Conservation (phyloP, 2,888 invertebrate species). For the Brachypalpus laphriformis region DNA sequence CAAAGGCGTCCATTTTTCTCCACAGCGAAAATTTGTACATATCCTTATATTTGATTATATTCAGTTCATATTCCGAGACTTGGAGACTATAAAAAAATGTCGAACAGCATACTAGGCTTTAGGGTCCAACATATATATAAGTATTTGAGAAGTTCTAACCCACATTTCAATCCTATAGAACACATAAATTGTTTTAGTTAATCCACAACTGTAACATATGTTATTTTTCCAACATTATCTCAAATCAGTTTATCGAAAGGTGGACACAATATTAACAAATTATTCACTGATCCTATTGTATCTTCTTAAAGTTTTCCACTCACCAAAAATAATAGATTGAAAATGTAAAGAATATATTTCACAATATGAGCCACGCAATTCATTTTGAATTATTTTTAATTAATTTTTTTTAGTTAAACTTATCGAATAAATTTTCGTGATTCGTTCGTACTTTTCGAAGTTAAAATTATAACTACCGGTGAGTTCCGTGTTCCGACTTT, state of each 20-base stretch:
- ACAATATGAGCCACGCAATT: conserved; percentile 79
- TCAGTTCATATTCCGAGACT: no score
- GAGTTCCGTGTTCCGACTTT: background rate
- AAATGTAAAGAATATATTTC: conserved; percentile 80
- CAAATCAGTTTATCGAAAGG: background rate
- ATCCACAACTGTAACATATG: background rate
- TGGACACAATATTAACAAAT: background rate
- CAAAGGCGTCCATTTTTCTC: no score
- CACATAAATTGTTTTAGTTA: no score
- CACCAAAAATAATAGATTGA: conserved; percentile 81
- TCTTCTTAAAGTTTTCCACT: conserved; percentile 75
- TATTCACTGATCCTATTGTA: background rate
- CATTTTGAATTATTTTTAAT: conserved; percentile 77
- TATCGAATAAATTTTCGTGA: conserved; percentile 14
- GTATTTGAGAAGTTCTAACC: no score
- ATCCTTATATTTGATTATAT: no score
- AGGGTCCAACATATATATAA: no score
- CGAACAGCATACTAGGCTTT: no score
- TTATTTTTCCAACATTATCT: background rate
- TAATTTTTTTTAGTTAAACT: background rate
- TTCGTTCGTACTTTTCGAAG: conserved; percentile 64
- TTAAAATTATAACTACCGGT: conserved; percentile 32
- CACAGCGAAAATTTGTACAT: no score
- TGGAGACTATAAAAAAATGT: no score
- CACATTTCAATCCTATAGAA: no score